Conservation (phyloP, 2,797 vertebrate species). For the Meriones psammophilus region DNA sequence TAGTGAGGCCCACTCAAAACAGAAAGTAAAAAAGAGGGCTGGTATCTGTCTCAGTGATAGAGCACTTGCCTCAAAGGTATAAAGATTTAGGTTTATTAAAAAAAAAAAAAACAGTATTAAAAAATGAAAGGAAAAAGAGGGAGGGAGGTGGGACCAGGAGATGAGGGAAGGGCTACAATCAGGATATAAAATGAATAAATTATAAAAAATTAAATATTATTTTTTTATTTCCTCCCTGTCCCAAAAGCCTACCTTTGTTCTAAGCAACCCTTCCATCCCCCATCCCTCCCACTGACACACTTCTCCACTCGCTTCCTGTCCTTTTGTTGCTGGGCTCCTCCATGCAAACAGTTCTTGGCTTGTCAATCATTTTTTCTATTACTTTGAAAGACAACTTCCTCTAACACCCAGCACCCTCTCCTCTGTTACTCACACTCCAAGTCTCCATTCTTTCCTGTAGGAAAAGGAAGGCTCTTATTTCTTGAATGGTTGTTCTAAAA, state of each 20-base stretch:
- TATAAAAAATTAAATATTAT: no score
- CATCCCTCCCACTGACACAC: not conserved
- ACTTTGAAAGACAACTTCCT: not conserved
- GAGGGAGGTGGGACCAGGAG: no score
- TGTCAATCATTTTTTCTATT: not conserved
- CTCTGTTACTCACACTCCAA: not conserved
- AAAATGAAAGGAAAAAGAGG: not conserved
- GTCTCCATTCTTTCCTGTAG: slow-evolving; percentile 29
- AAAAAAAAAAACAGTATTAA: not conserved
- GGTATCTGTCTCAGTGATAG: not conserved
- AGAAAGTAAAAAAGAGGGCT: not conserved
- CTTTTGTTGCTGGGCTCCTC: not conserved
- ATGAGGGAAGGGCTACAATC: no score
- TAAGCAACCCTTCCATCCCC: not conserved
- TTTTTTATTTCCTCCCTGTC: not conserved
- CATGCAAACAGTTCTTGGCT: slow-evolving; percentile 12
- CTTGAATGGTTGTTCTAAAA: slow-evolving; percentile 38
- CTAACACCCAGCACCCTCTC: not conserved
- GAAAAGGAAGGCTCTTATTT: not conserved
- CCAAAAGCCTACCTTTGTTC: not conserved
- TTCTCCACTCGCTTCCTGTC: not conserved
- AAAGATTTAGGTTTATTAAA: not conserved
- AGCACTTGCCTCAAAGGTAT: not conserved
- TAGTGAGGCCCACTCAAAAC: not conserved
- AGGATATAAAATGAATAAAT: no score